Base-by-base conservation (phyloP, 2,888 invertebrate genomes). In the Tinea semifulvella region DNA sequence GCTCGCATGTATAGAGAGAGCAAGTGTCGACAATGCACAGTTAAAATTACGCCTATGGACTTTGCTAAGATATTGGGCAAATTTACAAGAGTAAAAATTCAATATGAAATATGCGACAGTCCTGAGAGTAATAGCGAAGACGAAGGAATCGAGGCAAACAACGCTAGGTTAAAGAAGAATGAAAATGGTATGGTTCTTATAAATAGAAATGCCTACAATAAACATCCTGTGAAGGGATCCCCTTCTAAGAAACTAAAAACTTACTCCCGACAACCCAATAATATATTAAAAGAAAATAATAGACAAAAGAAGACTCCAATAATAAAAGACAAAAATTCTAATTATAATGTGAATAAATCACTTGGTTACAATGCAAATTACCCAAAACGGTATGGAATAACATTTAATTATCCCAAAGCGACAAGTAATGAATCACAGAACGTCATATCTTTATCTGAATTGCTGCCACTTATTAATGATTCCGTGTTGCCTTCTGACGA, bases 71-170 rank as follows among this genome's bases (percentile, higher is more conserved):
- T 80, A 52, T 58, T 80, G 47, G 80, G 80, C 48, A 80, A 73
- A 67, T 79, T 76, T 56, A 80, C 77, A 4, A 79, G 77, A 61
- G 80, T 80, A 2, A 80, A 79, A 58, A 79, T 80, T 38, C 75
- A 80, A 48, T 80, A 76, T 54, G 79, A 79, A 60, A 74, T 63
- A 47, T 66, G 58, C 54, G 54, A 64, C 3, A 57, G 67, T 4
- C 50, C 60, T 40, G 68, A n/a, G n/a, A n/a, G n/a, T n/a, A n/a
- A n/a, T n/a, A n/a, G n/a, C n/a, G n/a, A n/a, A n/a, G 53, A 51
- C 13, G 48, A 54, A 13, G 55, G 52, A 36, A 44, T 51, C 8
- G 47, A 54, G 10, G 56, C 65, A 8, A 63, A 53, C 40, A 69
- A 63, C 55, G 49, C 68, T 3, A 70, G 66, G 47, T 55, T 75